phyloP scores from a whole-genome alignment of 1,140 invertebrate species.

The Drosophila ambigua region DNA sequence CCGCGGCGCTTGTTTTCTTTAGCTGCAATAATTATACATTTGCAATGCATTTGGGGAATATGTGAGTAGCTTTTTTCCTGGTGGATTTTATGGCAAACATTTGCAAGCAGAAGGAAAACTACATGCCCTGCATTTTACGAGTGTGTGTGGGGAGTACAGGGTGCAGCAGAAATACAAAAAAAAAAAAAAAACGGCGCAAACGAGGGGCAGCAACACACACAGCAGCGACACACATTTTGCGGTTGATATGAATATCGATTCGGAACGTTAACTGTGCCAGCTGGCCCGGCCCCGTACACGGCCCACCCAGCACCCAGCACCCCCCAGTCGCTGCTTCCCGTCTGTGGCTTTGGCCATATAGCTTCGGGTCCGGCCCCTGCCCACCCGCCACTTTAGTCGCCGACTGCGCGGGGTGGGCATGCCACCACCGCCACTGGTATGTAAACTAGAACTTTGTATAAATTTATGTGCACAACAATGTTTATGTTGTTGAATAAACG shows the following conservation, averaged over 20 bases:
- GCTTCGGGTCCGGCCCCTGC: neutral
- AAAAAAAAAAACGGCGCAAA: conserved; percentile 35
- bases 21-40: no score
- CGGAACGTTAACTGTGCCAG: conserved; percentile 70
- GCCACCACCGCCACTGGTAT: conserved; percentile 30
- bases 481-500: conserved; percentile 82
- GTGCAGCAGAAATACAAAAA: neutral
- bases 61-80: no score
- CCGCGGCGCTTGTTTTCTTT: no score
- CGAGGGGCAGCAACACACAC: conserved; percentile 23
- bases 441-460: conserved; percentile 81
- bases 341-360: neutral
- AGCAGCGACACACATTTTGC: conserved; percentile 76
- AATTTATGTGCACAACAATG: conserved; percentile 81
- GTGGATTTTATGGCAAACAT: no score
- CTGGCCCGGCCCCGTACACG: conserved; percentile 4
- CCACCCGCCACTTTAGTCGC: neutral
- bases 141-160: no score
- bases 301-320: neutral
- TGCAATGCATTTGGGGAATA: no score
- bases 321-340: neutral
- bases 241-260: conserved; percentile 81
- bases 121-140: neutral
- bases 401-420: no score
- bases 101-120: no score